Conservation (phyloP, 2,797 vertebrate genomes). For the Parotocinclus haroldoi region DNA sequence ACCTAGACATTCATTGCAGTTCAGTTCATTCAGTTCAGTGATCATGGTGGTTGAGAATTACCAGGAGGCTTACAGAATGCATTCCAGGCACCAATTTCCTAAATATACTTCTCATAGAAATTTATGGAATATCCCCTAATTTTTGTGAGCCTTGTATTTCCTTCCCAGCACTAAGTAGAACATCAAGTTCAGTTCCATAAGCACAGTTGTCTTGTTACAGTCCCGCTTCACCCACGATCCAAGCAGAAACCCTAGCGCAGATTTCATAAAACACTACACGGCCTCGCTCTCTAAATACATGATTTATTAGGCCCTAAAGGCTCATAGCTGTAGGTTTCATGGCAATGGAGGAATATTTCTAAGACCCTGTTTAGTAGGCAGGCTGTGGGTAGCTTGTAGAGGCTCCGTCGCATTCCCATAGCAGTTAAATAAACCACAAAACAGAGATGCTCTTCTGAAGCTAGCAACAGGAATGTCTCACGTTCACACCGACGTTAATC, state of each 20-base stretch:
- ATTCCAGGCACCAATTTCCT: too few species aligned
- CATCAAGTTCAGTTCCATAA: too few species aligned
- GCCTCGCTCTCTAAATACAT: conserved; percentile 15
- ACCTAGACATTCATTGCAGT: too few species aligned
- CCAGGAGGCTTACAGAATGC: too few species aligned
- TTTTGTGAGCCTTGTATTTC: too few species aligned
- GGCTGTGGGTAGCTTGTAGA: conserved; percentile 18
- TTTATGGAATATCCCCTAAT: too few species aligned
- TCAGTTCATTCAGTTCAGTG: too few species aligned
- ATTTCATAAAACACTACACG: conserved; percentile 17
- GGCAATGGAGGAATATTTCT: conserved; percentile 11
- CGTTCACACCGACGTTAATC: conserved; percentile 13
- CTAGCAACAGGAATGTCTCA: conserved; percentile 24
- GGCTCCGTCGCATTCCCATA: conserved; percentile 24
- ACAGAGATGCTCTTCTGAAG: conserved; percentile 21
- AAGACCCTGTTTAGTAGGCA: conserved; percentile 8
- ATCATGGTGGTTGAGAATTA: too few species aligned
- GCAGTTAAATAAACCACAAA: conserved; percentile 39
- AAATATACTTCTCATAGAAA: too few species aligned
- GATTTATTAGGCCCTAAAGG: conserved; percentile 26
- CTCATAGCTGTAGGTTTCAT: conserved; percentile 27
- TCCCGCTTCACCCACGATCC: too few species aligned
- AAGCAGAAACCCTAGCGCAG: conserved; percentile 4
- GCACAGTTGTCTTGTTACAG: too few species aligned
- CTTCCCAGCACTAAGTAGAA: too few species aligned